Base-by-base conservation (phyloP, 2,113 vertebrate genomes). In the Centropus unirufus region DNA sequence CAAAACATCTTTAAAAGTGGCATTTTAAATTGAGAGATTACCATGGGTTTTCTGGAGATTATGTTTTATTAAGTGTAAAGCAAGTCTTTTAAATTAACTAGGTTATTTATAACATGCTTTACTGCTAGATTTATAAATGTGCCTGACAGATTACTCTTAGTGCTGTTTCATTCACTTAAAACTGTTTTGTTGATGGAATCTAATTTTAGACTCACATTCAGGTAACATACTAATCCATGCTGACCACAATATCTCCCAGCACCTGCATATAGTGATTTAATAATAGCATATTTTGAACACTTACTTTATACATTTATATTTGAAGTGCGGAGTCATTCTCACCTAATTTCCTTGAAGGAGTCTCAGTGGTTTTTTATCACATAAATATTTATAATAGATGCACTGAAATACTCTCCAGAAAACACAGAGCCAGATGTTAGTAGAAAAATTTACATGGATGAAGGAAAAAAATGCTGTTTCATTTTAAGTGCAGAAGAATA, bases 311-410 rank as follows among this genome's bases (percentile, higher is more conserved):
- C 58, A 81, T 74, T 85, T 90, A 76, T 79, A 95, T 95, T 86
- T 87, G 26, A 94, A 92, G 58, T 81, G 47, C 64, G 76, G 57
- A 87, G 2, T 5, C 16, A 49, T 87, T 95, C 36, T 92, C 68
- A 84, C 83, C 64, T 89, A 66, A 84, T 90, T 92, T 83, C 32
- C 66, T 95, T 94, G 92, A 94, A 93, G 21, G 80, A 78, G 49
- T 83, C 80, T 51, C 86, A 92, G 36, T 4, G 66, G 63, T 89
- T 94, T 58, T 83, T 91, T 82, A 64, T 75, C 40, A 15, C 66
- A 92, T 89, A 95, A 96, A 96, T 96, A 94, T 96, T 94, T 95
- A 86, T 89, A 91, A 73, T 66, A 91, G 67, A 39, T 87, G 30
- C 34, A 77, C 62, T 47, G 69, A 94, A 92, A 91, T 79, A 73